These are phyloP conservation scores for sheep (Ovis aries) DNA, from an alignment of 2,113 vertebrate species.

Conservation along the genomic window ARS-UI_Ramb_v3.0 NC_056060.1:67208501-67209000, in stretches of 20 bases:
- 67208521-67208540: not conserved
- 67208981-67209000: not conserved
- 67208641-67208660: not conserved
- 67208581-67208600: not conserved
- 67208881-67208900: constrained; percentile 41
- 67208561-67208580: not conserved
- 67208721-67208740: fast-evolving
- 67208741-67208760: fast-evolving
- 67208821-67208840: not conserved
- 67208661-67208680: not conserved
- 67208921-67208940: not conserved
- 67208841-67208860: not conserved
- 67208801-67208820: not conserved
- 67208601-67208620: not conserved
- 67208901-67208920: not conserved
- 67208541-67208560: not conserved
- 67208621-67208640: not conserved
- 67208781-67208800: fast-evolving
- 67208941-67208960: not conserved
- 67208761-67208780: not conserved
- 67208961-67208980: not conserved
- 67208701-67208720: not conserved
- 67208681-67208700: not conserved
- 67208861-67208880: not conserved
- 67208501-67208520: not conserved